Evolutionary conservation across 2,888 invertebrate species (phyloP).

Genomic region (Hecatera dysodea): DNA sequence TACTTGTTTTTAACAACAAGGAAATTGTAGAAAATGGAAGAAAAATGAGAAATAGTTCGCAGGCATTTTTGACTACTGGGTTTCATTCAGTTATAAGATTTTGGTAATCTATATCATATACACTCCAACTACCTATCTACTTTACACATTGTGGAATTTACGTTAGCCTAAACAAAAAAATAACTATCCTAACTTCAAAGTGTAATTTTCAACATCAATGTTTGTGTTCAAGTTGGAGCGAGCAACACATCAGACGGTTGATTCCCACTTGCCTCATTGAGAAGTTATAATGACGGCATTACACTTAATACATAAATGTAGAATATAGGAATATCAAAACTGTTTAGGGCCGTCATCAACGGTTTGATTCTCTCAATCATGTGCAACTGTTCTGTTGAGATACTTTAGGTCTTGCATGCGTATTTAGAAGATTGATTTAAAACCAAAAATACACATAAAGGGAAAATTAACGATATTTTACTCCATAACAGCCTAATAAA

Average conservation of each 20-base stretch:
- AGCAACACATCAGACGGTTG: conserved; percentile 26
- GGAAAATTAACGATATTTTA: not conserved
- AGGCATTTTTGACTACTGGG: not conserved
- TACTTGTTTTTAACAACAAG: conserved; percentile 5
- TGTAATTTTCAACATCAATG: conserved; percentile 11
- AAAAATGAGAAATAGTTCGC: not conserved
- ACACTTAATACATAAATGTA: conserved; percentile 17
- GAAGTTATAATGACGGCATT: conserved; percentile 37
- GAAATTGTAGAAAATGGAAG: not conserved
- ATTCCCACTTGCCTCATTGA: conserved; percentile 25
- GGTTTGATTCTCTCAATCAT: conserved; percentile 9
- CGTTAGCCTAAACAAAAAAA: not conserved
- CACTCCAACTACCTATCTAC: too few relatives aligned
- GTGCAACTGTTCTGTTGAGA: not conserved
- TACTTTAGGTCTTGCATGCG: not conserved
- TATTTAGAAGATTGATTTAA: not conserved
- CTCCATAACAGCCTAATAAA: not conserved
- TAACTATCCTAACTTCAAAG: not conserved
- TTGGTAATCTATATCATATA: too few relatives aligned
- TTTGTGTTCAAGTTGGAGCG: conserved; percentile 23
- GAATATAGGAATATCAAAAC: conserved; percentile 12
- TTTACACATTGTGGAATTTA: not conserved
- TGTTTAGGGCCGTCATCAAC: conserved; percentile 4
- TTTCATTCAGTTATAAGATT: too few relatives aligned
- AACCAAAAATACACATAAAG: too few relatives aligned